Evolutionary conservation across 2,797 vertebrate species (phyloP).

Genomic region (Lateolabrax maculatus): DNA sequence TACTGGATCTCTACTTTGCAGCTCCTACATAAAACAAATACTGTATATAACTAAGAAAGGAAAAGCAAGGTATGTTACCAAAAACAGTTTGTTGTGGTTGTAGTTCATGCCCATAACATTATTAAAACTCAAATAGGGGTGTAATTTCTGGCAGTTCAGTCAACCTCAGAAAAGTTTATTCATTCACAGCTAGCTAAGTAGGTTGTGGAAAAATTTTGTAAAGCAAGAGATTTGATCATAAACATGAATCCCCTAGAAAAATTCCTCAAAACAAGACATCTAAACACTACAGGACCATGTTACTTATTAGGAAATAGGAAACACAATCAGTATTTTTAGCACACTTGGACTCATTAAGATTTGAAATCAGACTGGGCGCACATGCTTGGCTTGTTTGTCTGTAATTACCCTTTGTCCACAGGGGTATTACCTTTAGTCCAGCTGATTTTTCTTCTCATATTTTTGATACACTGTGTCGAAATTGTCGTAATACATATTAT

Average conservation of each 20-base stretch:
- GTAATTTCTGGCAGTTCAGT: neutral
- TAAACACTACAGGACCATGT: neutral
- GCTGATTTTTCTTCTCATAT: no score
- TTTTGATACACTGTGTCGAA: no score
- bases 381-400: no score
- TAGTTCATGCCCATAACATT: neutral
- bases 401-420: no score
- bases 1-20: neutral
- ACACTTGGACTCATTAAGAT: conserved; percentile 16
- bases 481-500: no score
- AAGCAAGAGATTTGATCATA: neutral
- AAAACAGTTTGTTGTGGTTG: neutral
- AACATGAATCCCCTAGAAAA: neutral
- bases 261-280: neutral
- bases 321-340: conserved; percentile 44
- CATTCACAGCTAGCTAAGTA: neutral
- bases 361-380: no score
- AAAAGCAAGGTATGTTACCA: no score
- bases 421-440: no score
- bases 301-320: neutral
- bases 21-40: no score
- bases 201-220: neutral
- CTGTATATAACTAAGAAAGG: no score
- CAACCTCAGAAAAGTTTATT: neutral
- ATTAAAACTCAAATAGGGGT: neutral